These are phyloP conservation scores for Anoncus sp. DNA, from an alignment of 2,888 invertebrate species.

Conservation along the genomic window DNA sequence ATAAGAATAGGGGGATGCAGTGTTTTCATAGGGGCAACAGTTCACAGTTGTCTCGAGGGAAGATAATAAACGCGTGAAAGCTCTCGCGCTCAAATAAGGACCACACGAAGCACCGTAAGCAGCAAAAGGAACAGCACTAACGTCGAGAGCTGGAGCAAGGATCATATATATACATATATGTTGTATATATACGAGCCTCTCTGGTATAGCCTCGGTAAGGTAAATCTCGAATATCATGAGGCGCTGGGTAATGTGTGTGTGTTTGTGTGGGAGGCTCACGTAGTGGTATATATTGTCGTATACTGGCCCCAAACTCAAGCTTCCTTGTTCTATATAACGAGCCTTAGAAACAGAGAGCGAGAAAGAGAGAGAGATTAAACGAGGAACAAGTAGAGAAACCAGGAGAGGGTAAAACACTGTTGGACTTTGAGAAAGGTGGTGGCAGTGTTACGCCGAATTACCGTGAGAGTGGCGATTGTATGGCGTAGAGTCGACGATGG, in stretches of 20 bases:
- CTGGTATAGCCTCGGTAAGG: slow-evolving; percentile 16
- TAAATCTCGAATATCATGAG: slow-evolving; percentile 55
- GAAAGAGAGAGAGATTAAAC: slow-evolving; percentile 46
- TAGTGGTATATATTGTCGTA: slow-evolving; percentile 23
- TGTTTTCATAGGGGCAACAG: slow-evolving; percentile 3
- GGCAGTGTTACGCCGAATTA: slow-evolving; percentile 62
- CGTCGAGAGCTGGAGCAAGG: slow-evolving; percentile 12
- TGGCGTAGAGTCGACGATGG: slow-evolving; percentile 24
- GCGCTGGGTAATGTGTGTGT: slow-evolving; percentile 25
- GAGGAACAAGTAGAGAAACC: slow-evolving; percentile 29
- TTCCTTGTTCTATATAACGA: slow-evolving; percentile 58
- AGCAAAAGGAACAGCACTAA: slow-evolving; percentile 34
- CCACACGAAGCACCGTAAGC: slow-evolving; percentile 29
- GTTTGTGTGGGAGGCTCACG: slow-evolving; percentile 1
- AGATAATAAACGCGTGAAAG: slow-evolving; percentile 63
- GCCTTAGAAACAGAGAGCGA: slow-evolving; percentile 42
- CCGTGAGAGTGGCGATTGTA: slow-evolving; percentile 42
- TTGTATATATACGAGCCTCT: neutral
- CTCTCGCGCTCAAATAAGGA: slow-evolving; percentile 57
- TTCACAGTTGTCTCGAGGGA: slow-evolving; percentile 53
- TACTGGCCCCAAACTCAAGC: slow-evolving; percentile 39
- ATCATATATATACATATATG: neutral
- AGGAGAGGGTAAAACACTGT: slow-evolving; percentile 15
- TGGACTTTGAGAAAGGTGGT: slow-evolving; percentile 46
- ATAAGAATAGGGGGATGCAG: slow-evolving; percentile 24